Evolutionary conservation across 2,797 vertebrate genomes (phyloP).

Genomic region (Nothura maculosa): DNA sequence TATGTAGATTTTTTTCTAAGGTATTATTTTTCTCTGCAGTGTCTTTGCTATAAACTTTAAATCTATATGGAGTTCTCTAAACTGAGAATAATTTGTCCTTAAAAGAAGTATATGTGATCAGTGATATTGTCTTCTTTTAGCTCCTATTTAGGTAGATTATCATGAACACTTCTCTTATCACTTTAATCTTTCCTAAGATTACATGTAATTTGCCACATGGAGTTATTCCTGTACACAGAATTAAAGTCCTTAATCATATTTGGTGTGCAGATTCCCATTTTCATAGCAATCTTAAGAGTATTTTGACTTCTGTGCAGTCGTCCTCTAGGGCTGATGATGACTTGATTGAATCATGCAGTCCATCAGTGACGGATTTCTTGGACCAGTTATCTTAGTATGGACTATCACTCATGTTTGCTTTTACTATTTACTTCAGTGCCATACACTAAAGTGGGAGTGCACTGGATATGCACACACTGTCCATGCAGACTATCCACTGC

Average conservation of each 20-base stretch:
- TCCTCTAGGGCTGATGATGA: neutral
- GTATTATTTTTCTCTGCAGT: neutral
- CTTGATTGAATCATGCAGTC: conserved; percentile 24
- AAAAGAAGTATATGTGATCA: conserved; percentile 2
- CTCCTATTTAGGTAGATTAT: conserved; percentile 16
- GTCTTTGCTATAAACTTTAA: conserved; percentile 14
- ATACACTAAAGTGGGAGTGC: neutral
- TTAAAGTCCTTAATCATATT: conserved; percentile 57
- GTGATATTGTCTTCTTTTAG: conserved; percentile 4
- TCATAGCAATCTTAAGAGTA: conserved; percentile 5
- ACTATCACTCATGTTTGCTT: neutral
- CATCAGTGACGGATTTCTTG: neutral
- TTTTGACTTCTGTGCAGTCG: conserved; percentile 1
- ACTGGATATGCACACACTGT: neutral
- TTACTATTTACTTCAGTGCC: neutral
- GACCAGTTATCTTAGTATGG: neutral
- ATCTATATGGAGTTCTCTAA: neutral
- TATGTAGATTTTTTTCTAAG: conserved; percentile 5
- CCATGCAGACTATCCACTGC: neutral
- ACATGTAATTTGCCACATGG: conserved; percentile 22
- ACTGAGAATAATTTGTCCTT: conserved; percentile 12
- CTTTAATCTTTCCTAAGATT: conserved; percentile 22
- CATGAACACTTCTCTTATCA: conserved; percentile 22
- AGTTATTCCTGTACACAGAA: conserved; percentile 60
- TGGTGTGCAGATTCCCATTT: conserved; percentile 52